Evolutionary conservation across 2,888 invertebrate genomes (phyloP), one percentile per base, ranked within the genome.

Genomic region (Mylabris sibirica): DNA sequence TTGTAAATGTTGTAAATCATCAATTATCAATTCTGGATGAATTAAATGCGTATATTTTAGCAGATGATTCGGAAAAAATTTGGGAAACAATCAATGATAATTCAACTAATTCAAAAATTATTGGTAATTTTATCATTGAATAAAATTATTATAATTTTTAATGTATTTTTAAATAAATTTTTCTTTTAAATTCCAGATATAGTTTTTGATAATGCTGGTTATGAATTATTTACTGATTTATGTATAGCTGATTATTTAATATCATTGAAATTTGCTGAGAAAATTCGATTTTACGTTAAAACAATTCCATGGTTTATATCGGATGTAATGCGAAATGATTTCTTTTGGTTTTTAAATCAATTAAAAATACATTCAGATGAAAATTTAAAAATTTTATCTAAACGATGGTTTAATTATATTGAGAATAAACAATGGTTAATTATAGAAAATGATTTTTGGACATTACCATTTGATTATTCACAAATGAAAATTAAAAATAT

Each of bases 301-400:
- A 87, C 88, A 3, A 91, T 95, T 72, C 98, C 98, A 0, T 99
- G 99, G 99, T 99, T 94, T 83, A 91, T 99, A 9, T 98, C 98
- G 0, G 99, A 99, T 83, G 94, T 92, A 0, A 94, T 91, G 20
- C 80, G 79, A 1, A 77, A 82, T 1, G 99, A 99, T 86, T 92
- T 97, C 67, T 76, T 88, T 79, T 93, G 92, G 91, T 87, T 89
- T 0, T 74, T 96, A 20, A 79, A 88, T 1, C 83, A 85, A 69
- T 81, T 91, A 77, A 75, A 73, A 38, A 67, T 65, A 35, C 81
- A 75, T 64, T 76, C 78, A 0, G 82, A 85, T 68, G 66, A 77
- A 44, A 63, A 59, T 22, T 68, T 83, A 53, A 82, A 82, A 65
- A 70, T 77, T 1, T 79, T 92, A 12, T 92, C 89, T 0, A 78